A percentile compares a stretch with the other conserved stretches of the same genome.
Evolutionary conservation across 2,113 vertebrate species (phyloP).

Genomic region (Laticauda laticaudata): DNA sequence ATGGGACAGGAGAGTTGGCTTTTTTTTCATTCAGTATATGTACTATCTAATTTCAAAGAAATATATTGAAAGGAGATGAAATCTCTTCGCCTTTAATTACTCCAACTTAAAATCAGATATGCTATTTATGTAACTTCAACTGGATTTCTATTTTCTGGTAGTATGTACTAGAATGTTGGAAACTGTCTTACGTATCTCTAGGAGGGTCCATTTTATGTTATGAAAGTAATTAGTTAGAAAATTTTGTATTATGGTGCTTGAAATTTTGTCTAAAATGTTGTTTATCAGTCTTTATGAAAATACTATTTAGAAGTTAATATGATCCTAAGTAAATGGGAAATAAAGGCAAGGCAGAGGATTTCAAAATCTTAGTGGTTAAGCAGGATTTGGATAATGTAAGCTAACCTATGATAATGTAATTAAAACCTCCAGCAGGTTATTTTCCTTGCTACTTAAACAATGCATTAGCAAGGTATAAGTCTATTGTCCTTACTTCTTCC

Average conservation of each 20-base stretch:
- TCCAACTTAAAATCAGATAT: background rate
- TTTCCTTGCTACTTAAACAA: slow-evolving; percentile 42
- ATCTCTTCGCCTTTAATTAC: background rate
- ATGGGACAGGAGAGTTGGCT: background rate
- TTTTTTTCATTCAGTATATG: background rate
- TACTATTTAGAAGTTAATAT: slow-evolving; percentile 11
- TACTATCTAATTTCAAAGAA: background rate
- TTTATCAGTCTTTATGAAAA: background rate
- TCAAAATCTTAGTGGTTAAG: slow-evolving; percentile 23
- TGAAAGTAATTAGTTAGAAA: background rate
- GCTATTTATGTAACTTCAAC: background rate
- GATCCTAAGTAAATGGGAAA: background rate
- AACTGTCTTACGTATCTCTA: background rate
- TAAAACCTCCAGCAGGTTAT: slow-evolving; percentile 37
- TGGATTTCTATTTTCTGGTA: background rate
- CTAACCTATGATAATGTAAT: slow-evolving; percentile 35
- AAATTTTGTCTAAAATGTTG: background rate
- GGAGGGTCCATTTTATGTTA: background rate
- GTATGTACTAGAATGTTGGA: background rate
- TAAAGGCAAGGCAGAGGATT: background rate
- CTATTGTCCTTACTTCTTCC: slow-evolving; percentile 51
- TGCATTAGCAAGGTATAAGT: slow-evolving; percentile 38
- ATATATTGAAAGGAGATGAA: background rate
- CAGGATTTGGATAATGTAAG: background rate
- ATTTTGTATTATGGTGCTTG: background rate